These are phyloP conservation scores for Pimephales promelas DNA, from an alignment of 2,113 vertebrate species.

Conservation along the genomic window DNA sequence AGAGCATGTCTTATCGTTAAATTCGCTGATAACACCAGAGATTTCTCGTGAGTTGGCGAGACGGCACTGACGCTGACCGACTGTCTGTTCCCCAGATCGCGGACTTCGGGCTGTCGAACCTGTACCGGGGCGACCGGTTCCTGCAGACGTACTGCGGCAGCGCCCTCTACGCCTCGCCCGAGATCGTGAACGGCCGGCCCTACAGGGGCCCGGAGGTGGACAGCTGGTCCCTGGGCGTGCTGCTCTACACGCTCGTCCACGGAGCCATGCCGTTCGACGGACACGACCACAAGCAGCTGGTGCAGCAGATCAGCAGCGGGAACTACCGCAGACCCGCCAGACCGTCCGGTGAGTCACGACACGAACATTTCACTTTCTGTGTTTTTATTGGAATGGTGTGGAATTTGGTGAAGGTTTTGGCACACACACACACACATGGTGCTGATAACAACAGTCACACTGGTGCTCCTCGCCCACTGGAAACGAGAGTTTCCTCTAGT, in stretches of 20 bases:
- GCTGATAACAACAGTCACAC: too few relatives aligned
- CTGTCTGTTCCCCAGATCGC: constrained; percentile 81
- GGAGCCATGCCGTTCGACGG: constrained; percentile 96
- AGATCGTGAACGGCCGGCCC: constrained; percentile 93
- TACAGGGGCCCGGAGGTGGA: constrained; percentile 93
- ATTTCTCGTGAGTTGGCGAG: too few relatives aligned
- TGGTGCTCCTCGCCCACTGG: too few relatives aligned
- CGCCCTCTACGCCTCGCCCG: constrained; percentile 92
- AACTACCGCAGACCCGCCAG: constrained; percentile 87
- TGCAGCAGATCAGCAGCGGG: constrained; percentile 90
- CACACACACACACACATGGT: too few relatives aligned
- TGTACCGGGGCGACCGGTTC: constrained; percentile 86
- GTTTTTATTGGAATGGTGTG: too few relatives aligned
- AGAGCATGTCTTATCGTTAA: too few relatives aligned
- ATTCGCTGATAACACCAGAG: too few relatives aligned
- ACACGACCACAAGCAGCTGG: constrained; percentile 85
- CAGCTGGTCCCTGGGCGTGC: constrained; percentile 95
- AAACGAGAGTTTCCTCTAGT: too few relatives aligned
- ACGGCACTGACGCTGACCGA: neutral
- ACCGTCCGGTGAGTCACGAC: constrained; percentile 90
- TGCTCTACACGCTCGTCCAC: constrained; percentile 93
- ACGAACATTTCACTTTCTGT: too few relatives aligned
- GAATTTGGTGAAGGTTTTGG: too few relatives aligned
- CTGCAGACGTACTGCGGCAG: constrained; percentile 96
- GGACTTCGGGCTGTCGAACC: constrained; percentile 94